Conservation (phyloP, 2,888 invertebrate species). For the Adelphocoris suturalis region DNA sequence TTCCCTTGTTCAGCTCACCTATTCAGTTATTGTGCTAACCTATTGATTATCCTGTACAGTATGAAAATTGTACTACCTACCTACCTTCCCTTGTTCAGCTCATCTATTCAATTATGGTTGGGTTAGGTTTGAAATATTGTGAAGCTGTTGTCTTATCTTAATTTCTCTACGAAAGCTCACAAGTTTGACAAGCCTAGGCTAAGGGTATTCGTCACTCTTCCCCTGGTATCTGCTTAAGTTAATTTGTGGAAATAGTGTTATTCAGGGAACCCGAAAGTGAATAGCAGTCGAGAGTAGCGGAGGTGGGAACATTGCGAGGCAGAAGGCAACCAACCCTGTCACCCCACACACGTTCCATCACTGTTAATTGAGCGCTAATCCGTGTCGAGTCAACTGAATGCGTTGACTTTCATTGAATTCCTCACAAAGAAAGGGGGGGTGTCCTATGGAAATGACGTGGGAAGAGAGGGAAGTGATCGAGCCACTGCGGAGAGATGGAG, state of each 20-base stretch:
- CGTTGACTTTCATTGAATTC: constrained; percentile 35
- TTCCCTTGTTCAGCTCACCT: too few species aligned
- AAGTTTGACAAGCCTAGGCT: too few species aligned
- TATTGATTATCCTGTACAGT: too few species aligned
- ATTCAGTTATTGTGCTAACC: too few species aligned
- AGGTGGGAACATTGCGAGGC: neutral
- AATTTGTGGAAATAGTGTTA: neutral
- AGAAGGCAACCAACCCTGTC: neutral
- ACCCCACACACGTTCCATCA: constrained; percentile 14
- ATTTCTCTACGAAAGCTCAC: too few species aligned
- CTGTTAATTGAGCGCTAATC: constrained; percentile 27
- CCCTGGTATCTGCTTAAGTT: neutral
- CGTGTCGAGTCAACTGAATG: constrained; percentile 39
- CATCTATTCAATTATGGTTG: too few species aligned
- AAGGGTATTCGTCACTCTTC: neutral
- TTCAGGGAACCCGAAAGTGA: constrained; percentile 18
- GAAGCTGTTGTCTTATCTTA: too few species aligned
- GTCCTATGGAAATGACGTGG: constrained; percentile 9
- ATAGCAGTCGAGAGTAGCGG: neutral
- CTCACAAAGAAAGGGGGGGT: neutral
- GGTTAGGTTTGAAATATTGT: too few species aligned
- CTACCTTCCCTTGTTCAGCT: too few species aligned
- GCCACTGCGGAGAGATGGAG: neutral
- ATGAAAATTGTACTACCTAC: too few species aligned
- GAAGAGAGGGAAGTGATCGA: neutral